Evolutionary conservation across 2,113 vertebrate species (phyloP).

Genomic region (Odocoileus hemionus): DNA sequence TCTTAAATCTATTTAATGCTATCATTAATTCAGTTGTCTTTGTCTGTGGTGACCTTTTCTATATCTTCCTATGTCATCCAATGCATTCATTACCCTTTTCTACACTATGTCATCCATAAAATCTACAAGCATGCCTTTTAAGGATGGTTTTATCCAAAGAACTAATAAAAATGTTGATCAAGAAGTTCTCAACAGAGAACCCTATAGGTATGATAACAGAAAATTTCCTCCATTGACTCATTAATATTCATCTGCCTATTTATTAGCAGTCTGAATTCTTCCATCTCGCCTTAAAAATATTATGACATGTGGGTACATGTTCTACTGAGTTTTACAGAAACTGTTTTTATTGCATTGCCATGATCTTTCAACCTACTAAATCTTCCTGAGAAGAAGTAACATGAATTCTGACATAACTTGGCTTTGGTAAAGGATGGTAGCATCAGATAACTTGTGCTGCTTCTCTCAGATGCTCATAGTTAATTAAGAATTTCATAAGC

Average conservation of each 20-base stretch:
- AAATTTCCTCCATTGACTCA: neutral
- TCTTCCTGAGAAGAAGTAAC: neutral
- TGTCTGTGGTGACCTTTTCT: neutral
- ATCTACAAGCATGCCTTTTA: neutral
- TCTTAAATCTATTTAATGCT: neutral
- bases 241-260: neutral
- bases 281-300: neutral
- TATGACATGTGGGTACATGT: neutral
- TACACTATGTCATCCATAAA: neutral
- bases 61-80: conserved; percentile 2
- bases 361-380: neutral
- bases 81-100: neutral
- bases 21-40: neutral
- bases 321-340: neutral
- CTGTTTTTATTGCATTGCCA: neutral
- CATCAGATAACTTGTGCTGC: neutral
- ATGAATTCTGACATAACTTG: neutral
- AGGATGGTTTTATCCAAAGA: neutral
- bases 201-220: neutral
- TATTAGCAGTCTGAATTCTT: neutral
- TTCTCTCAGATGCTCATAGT: neutral
- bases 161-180: neutral
- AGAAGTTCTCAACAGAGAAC: neutral
- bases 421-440: neutral
- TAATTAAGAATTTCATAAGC: conserved; percentile 9